A percentile compares a stretch with the other conserved stretches of the same genome.
Evolutionary conservation across 2,113 vertebrate genomes (phyloP).

Genomic region (Charadrius vociferus): DNA sequence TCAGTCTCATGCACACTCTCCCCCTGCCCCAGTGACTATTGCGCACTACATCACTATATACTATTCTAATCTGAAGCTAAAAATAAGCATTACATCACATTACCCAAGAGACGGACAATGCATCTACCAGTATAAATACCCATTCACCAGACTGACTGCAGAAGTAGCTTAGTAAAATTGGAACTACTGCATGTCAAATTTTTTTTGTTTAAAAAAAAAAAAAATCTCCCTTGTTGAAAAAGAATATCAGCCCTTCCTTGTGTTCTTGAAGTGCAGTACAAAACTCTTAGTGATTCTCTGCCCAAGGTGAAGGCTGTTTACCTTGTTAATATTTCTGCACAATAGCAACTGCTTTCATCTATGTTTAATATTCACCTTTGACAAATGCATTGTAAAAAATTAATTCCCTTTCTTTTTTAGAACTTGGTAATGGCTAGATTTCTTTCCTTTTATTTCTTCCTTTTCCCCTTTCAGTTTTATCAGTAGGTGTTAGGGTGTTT

Average conservation of each 20-base stretch:
- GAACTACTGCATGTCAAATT: too few species aligned
- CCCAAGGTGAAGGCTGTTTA: neutral
- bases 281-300: neutral
- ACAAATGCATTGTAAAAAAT: neutral
- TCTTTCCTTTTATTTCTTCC: neutral
- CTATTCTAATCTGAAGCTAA: neutral
- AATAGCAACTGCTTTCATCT: neutral
- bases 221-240: neutral
- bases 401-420: neutral
- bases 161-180: neutral
- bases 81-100: neutral
- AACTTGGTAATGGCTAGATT: neutral
- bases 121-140: neutral
- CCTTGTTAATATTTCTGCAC: neutral
- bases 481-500: neutral
- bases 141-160: neutral
- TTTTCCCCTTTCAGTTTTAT: neutral
- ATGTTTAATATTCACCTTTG: neutral
- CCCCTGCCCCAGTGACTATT: neutral
- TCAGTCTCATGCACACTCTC: accelerated
- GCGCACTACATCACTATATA: neutral
- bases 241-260: neutral
- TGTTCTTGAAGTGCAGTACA: neutral
- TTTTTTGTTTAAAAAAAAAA: neutral
- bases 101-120: neutral